Conservation (phyloP, 2,888 invertebrate genomes). For the Marronus borbonicus region DNA sequence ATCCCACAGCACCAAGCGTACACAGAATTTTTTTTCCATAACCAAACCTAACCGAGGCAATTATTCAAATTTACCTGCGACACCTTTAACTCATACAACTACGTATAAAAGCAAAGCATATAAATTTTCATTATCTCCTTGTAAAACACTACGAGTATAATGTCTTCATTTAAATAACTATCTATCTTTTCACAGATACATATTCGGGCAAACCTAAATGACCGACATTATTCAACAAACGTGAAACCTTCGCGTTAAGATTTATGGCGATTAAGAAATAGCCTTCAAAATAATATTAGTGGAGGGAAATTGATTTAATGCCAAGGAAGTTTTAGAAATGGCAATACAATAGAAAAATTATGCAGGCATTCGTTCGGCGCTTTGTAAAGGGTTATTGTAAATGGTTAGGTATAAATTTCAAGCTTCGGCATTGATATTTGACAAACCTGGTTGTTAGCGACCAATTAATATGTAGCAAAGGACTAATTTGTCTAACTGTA, state of each 20-base stretch:
- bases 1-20: neutral
- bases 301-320: slow-evolving; percentile 27
- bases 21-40: neutral
- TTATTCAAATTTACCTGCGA: slow-evolving; percentile 32
- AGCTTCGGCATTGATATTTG: neutral
- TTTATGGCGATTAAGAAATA: slow-evolving; percentile 29
- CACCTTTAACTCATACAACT: slow-evolving; percentile 22
- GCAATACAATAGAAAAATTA: slow-evolving; percentile 27
- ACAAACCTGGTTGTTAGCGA: neutral
- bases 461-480: neutral
- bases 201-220: slow-evolving; percentile 38
- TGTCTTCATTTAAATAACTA: slow-evolving; percentile 45
- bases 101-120: slow-evolving; percentile 38
- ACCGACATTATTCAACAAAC: slow-evolving; percentile 7
- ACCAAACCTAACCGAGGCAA: slow-evolving; percentile 7
- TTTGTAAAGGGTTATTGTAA: neutral
- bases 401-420: neutral
- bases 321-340: slow-evolving; percentile 9
- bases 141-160: slow-evolving; percentile 42
- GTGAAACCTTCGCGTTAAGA: slow-evolving; percentile 23
- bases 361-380: neutral
- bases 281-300: slow-evolving; percentile 12
- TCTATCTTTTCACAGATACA: slow-evolving; percentile 27
- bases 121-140: slow-evolving; percentile 44
- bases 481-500: slow-evolving; percentile 8